These are phyloP conservation scores for Speoplatyrhinus poulsoni DNA, from an alignment of 2,113 vertebrate genomes.

Conservation along the genomic window DNA sequence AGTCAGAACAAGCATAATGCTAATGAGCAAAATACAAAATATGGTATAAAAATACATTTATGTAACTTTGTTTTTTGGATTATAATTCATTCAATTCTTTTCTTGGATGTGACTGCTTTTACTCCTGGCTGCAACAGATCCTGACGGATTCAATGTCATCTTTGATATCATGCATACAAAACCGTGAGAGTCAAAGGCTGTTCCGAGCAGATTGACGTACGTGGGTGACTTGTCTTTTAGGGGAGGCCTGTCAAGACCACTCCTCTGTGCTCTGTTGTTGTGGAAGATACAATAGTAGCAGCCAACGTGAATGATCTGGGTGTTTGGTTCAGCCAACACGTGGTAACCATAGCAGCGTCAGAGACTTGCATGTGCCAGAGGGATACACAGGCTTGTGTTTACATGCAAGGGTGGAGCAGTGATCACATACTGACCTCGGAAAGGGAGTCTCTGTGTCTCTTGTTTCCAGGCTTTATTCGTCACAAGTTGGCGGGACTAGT, in stretches of 20 bases:
- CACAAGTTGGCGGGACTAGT: conserved; percentile 18
- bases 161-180: conserved; percentile 36
- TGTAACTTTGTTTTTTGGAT: too few species aligned
- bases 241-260: conserved; percentile 3
- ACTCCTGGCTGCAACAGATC: conserved; percentile 5
- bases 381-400: conserved; percentile 25
- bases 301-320: not conserved
- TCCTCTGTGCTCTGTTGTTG: conserved; percentile 4
- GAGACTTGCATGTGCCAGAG: not conserved
- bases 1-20: too few species aligned
- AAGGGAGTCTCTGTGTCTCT: conserved; percentile 4
- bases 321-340: conserved; percentile 19
- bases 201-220: not conserved
- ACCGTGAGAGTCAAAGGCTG: conserved; percentile 25
- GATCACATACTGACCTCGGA: not conserved
- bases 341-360: conserved; percentile 35
- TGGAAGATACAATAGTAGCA: not conserved
- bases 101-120: too few species aligned
- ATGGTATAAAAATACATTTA: too few species aligned
- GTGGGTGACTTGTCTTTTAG: not conserved
- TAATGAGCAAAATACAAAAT: too few species aligned
- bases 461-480: conserved; percentile 14
- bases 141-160: not conserved
- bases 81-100: not conserved
- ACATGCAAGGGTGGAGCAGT: conserved; percentile 45